Base-by-base conservation (phyloP, 2,113 vertebrate species). In the Reinhardtius hippoglossoides region DNA sequence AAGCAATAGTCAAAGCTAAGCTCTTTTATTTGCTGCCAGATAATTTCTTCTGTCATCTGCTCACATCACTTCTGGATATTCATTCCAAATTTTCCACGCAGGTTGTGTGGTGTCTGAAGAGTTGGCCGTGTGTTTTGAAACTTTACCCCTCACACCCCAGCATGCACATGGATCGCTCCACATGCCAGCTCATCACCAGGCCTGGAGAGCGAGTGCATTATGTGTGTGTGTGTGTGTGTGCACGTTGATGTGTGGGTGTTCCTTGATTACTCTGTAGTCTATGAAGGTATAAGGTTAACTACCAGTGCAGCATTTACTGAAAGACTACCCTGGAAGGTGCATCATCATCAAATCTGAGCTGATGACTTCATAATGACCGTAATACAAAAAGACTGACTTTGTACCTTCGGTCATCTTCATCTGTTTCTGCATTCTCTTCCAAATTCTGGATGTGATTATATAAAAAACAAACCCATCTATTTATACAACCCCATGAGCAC, bases 61-160 rank as follows among this genome's bases (percentile, higher is more conserved):
- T 87, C 74, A 70, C 79, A 87, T 83, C 83, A 79, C 54, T 71
- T 88, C 68, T 55, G 59, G 60, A 78, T 79, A 57, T 76, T 82
- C 63, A 58, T 71, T 88, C 74, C 75, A 90, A 83, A 83, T 76
- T 88, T 69, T 84, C 80, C 67, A 63, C 63, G 80, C 68, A 83
- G 72, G 80, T 83, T n/a, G n/a, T n/a, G n/a, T n/a, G n/a, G 50
- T 21, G 72, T 65, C 12, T 61, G 9, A 35, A 10, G 60, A 24
- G 44, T 54, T 56, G 62, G 73, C 67, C 57, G 5, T 62, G 70
- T 87, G 67, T 91, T 91, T 89, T 75, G 90, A 92, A 89, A 93
- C 40, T 37, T 80, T 82, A 88, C 59, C 83, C 71, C 72, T 70
- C 64, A 75, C 46, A 82, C 55, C 46, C 67, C 3, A 0, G 20